A percentile compares a stretch with the other conserved stretches of the same genome.
Evolutionary conservation across 2,888 invertebrate genomes (phyloP).

Genomic region (Vanessa cardui): DNA sequence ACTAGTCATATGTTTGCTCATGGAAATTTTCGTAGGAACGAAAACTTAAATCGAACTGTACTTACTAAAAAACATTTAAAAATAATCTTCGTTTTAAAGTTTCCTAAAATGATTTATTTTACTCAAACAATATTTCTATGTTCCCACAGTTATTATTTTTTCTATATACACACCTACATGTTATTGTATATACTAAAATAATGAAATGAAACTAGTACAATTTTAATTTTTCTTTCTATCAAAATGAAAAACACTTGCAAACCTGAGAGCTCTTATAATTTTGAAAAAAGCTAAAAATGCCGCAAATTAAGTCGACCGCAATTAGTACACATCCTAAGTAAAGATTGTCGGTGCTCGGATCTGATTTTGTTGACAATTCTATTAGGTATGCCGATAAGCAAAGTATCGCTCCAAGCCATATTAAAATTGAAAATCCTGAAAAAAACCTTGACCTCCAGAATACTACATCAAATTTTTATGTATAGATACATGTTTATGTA

Average conservation of each 20-base stretch:
- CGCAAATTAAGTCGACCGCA: conserved; percentile 96
- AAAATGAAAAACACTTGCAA: neutral
- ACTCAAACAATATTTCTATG: too few relatives aligned
- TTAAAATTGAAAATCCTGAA: conserved; percentile 89
- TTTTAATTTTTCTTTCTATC: neutral
- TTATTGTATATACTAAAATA: too few relatives aligned
- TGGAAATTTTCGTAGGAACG: too few relatives aligned
- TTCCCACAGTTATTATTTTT: too few relatives aligned
- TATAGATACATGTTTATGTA: neutral
- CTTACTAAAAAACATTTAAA: neutral
- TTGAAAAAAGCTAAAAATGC: conserved; percentile 98
- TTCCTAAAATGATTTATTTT: too few relatives aligned
- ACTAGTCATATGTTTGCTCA: too few relatives aligned
- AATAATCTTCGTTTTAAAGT: neutral
- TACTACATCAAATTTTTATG: neutral
- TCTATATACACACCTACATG: too few relatives aligned
- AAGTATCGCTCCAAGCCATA: conserved; percentile 90
- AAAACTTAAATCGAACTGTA: neutral
- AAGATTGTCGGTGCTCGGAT: conserved; percentile 95
- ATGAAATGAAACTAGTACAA: neutral
- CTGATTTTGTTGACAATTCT: conserved; percentile 91
- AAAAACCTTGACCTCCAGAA: neutral
- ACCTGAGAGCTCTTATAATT: conserved; percentile 96
- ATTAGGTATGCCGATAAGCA: conserved; percentile 84
- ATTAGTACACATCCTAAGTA: conserved; percentile 97